Evolutionary conservation across 2,113 vertebrate genomes (phyloP).

Genomic region (Gnathonemus longibarbis): DNA sequence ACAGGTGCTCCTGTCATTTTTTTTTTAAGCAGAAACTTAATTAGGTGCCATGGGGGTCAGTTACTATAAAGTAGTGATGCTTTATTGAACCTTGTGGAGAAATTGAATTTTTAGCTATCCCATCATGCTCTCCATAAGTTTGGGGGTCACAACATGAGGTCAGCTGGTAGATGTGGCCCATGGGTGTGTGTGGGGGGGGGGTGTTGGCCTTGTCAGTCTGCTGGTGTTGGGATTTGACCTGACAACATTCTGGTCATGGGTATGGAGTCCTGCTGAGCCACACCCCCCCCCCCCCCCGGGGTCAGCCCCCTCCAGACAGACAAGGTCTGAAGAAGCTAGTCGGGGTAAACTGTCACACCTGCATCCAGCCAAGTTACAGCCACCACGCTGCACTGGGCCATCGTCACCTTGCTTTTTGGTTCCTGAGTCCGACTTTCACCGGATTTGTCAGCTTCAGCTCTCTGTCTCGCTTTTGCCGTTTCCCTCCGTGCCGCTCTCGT

Average conservation of each 20-base stretch:
- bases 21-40: not conserved
- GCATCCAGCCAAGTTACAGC: not conserved
- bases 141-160: not conserved
- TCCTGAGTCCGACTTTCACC: not conserved
- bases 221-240: not conserved
- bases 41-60: not conserved
- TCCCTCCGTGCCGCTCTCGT: not conserved
- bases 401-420: not conserved
- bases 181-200: no score
- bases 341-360: not conserved
- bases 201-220: not conserved
- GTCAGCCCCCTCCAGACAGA: not conserved
- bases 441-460: not conserved
- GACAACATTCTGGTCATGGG: not conserved
- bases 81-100: not conserved
- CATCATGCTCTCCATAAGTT: not conserved
- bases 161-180: no score
- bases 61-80: not conserved
- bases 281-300: not conserved
- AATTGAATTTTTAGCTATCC: not conserved
- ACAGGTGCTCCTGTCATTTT: not conserved
- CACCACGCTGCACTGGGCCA: not conserved
- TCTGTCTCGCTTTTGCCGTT: not conserved
- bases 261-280: not conserved
- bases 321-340: not conserved